Evolutionary conservation across 1,140 invertebrate species (phyloP).

Genomic region (Eupeodes corollae): DNA sequence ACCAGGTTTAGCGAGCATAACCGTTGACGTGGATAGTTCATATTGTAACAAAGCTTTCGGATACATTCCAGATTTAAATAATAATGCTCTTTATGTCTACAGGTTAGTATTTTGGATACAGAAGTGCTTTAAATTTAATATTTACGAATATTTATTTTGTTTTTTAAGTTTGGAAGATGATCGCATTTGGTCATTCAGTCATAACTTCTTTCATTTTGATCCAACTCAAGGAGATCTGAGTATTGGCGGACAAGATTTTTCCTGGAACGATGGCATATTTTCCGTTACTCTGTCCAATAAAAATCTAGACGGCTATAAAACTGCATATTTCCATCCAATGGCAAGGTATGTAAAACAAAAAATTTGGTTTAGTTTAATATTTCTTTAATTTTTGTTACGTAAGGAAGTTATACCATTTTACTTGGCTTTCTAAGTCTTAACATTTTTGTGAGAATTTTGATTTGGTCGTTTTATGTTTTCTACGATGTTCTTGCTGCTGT

Average conservation of each 20-base stretch:
- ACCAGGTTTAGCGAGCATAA: slow-evolving; percentile 49
- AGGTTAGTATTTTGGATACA: too few relatives aligned
- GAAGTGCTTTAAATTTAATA: too few relatives aligned
- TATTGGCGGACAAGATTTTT: slow-evolving; percentile 51
- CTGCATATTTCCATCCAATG: slow-evolving; percentile 59
- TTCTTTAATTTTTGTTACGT: too few relatives aligned
- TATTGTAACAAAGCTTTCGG: slow-evolving; percentile 54
- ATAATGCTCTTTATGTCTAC: slow-evolving; percentile 57
- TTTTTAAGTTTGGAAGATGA: slow-evolving; percentile 41
- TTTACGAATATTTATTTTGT: too few relatives aligned
- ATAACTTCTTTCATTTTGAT: slow-evolving; percentile 64
- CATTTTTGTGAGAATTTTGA: too few relatives aligned
- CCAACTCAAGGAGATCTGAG: slow-evolving; percentile 54
- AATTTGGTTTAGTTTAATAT: too few relatives aligned
- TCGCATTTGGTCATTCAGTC: slow-evolving; percentile 55
- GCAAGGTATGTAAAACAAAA: slow-evolving; percentile 43
- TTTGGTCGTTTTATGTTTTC: too few relatives aligned
- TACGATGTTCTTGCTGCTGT: too few relatives aligned
- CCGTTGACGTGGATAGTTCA: slow-evolving; percentile 47
- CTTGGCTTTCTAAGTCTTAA: too few relatives aligned
- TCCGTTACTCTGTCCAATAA: slow-evolving; percentile 49
- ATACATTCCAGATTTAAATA: slow-evolving; percentile 59
- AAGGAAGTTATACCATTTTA: too few relatives aligned
- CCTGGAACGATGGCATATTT: slow-evolving; percentile 64
- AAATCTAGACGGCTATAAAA: slow-evolving; percentile 42